Evolutionary conservation across 1,140 invertebrate genomes (phyloP), one percentile per base, ranked within the genome.

Genomic region (Drosophila insularis): DNA sequence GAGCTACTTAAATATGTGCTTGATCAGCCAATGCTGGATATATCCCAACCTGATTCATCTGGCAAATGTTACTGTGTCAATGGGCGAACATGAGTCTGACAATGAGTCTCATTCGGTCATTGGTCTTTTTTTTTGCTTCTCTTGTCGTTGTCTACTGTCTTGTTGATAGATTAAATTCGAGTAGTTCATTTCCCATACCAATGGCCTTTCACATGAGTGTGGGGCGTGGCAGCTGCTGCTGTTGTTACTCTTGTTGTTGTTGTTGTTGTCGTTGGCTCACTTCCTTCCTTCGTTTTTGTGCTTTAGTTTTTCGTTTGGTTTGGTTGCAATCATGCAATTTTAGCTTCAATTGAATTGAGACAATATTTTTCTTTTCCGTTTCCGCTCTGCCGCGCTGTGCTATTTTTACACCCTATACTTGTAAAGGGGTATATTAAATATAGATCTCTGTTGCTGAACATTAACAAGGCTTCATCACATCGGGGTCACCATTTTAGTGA

Each of bases 331-430:
- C 78, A 75, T 78, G 82, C 74, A 78, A 81, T 81, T 86, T 87
- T 74, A 81, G 74, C 68, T 78, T 63, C 78, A 87, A 86, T 78
- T 81, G 82, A 78, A 81, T 87, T 86, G 68, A 79, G 87, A 86
- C 82, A 81, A 86, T 86, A 87, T 87, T 86, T 81, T 86, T 87
- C 78, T 80, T 85, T 80, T 84, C 66, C 74, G 78, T 78, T 85
- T 85, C 78, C 81, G 81, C 81, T 72, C 68, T 86, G 81, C 54
- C 78, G 74, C 81, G 43, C 85, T 85, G 66, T 78, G 60, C 68
- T 81, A 75, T 65, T 79, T 84, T 67, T 50, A 50, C 21, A 50
- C 43, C 19, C 43, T 50, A 50, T 21, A 21, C 0, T 11, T 37
- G 11, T 37, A 50, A 50, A 21, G 3, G 43, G 43, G 43, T 50